Evolutionary conservation across 2,888 invertebrate species (phyloP).

Genomic region (Molorchus minor): DNA sequence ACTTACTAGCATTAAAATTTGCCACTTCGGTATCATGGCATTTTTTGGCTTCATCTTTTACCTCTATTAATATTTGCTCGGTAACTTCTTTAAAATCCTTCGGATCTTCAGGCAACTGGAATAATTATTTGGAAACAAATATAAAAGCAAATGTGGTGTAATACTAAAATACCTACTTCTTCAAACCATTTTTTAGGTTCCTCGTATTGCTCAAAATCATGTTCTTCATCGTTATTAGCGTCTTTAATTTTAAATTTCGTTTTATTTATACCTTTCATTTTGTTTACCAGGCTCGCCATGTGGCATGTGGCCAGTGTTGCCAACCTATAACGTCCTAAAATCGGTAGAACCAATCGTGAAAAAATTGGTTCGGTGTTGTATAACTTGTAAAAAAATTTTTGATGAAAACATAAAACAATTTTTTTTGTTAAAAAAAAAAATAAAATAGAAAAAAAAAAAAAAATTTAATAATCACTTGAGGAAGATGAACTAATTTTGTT

Average conservation of each 20-base stretch:
- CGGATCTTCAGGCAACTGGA: conserved; percentile 66
- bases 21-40: conserved; percentile 72
- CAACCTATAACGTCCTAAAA: too few species aligned
- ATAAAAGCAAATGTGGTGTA: too few species aligned
- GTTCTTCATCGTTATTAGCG: conserved; percentile 14
- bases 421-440: too few species aligned
- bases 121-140: conserved; percentile 10
- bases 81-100: conserved; percentile 61
- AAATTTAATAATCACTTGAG: too few species aligned
- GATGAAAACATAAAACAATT: too few species aligned
- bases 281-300: conserved; percentile 29
- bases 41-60: conserved; percentile 73
- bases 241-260: background rate
- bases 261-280: conserved; percentile 21
- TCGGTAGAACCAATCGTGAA: too few species aligned
- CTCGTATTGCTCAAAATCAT: conserved; percentile 39
- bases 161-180: conserved; percentile 61
- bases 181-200: conserved; percentile 73
- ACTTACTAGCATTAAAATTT: conserved; percentile 71
- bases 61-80: conserved; percentile 67
- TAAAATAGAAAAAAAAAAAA: too few species aligned
- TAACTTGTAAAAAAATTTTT: too few species aligned
- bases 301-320: background rate
- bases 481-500: too few species aligned
- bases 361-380: too few species aligned